A percentile compares a stretch with the other conserved stretches of the same genome.
Conservation (phyloP, 2,797 vertebrate species). For the Columba guinea region DNA sequence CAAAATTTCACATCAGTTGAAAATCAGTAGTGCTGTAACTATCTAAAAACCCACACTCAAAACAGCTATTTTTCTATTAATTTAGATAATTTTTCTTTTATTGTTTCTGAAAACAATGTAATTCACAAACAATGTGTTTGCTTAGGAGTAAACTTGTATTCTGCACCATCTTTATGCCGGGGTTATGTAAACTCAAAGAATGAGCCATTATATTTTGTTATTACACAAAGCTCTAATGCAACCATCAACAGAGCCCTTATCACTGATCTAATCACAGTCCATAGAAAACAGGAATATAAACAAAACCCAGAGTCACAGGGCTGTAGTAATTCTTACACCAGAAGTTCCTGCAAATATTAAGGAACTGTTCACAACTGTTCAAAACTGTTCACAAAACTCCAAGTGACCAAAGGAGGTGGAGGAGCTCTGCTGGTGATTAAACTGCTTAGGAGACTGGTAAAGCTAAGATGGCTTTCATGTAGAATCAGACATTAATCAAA, state of each 20-base stretch:
- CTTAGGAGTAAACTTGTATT: not conserved
- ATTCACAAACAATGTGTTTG: not conserved
- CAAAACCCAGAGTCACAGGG: not conserved
- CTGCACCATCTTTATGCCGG: not conserved
- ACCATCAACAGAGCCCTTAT: not conserved
- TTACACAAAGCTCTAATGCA: not conserved
- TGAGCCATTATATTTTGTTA: not conserved
- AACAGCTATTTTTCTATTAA: not conserved
- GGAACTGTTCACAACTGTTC: not conserved
- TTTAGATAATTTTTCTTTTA: not conserved
- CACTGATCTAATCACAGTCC: not conserved
- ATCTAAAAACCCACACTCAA: not conserved
- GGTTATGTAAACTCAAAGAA: not conserved
- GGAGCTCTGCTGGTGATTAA: not conserved
- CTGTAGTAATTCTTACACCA: not conserved
- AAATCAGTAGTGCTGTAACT: not conserved
- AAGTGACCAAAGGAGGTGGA: not conserved
- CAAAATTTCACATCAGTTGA: not conserved
- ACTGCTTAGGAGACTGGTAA: not conserved
- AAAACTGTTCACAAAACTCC: not conserved
- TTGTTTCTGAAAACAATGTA: not conserved
- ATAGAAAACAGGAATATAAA: not conserved
- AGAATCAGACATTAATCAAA: not conserved
- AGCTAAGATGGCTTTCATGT: not conserved
- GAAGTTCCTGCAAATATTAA: not conserved